These are phyloP conservation scores for Hydropotes inermis DNA, from an alignment of 2,113 vertebrate genomes.

Conservation along the genomic window DNA sequence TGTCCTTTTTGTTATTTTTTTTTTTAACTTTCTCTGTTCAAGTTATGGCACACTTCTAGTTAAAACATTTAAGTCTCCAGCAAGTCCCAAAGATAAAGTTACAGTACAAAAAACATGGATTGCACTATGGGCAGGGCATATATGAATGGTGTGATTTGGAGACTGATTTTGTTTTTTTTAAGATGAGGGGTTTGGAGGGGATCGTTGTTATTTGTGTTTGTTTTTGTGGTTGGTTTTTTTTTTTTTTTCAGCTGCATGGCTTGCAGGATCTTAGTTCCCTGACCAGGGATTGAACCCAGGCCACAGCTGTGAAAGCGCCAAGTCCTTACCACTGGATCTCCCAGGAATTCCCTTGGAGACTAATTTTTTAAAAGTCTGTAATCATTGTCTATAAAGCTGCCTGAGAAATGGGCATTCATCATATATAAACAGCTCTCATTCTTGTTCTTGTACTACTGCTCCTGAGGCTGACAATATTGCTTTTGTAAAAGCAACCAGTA, in stretches of 20 bases:
- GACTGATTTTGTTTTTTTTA: neutral
- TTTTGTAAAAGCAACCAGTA: neutral
- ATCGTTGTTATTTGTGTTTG: neutral
- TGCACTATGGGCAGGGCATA: neutral
- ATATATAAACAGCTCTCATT: neutral
- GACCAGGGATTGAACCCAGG: neutral
- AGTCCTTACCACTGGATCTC: neutral
- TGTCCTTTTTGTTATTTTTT: neutral
- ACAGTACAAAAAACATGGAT: neutral
- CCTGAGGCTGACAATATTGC: neutral
- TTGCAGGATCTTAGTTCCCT: neutral
- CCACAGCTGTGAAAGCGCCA: neutral
- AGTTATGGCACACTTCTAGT: neutral
- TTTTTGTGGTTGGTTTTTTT: neutral
- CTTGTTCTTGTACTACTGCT: neutral
- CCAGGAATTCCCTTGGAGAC: neutral
- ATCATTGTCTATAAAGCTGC: neutral
- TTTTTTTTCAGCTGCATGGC: neutral
- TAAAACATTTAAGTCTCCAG: neutral
- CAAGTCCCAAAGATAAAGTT: neutral
- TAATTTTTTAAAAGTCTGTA: neutral
- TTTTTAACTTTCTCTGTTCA: conserved; percentile 15
- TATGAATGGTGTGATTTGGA: neutral
- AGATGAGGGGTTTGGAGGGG: neutral
- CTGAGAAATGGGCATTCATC: neutral